Percentiles rank a stretch among this genome's conserved stretches.
Evolutionary conservation across 1,140 invertebrate genomes (phyloP).

Genomic region (Heliconius melpomene): DNA sequence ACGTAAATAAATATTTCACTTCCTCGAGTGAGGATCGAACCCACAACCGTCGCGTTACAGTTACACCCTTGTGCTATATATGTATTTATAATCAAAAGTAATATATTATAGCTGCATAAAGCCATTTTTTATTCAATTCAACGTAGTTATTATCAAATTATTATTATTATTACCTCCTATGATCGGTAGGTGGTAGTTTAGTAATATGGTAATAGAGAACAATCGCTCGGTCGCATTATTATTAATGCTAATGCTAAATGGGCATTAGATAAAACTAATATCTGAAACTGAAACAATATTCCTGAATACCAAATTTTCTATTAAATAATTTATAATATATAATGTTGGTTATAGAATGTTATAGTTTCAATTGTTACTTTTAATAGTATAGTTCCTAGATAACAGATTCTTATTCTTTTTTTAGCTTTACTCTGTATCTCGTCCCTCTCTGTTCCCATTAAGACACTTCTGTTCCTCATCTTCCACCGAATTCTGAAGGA

Average conservation of each 20-base stretch:
- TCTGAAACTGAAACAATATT: conserved; percentile 5
- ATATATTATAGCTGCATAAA: too few species aligned
- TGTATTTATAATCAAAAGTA: too few species aligned
- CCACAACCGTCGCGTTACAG: too few species aligned
- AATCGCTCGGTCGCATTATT: conserved; percentile 1
- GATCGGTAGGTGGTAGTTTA: background rate
- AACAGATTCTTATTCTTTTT: too few species aligned
- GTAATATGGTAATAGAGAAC: background rate
- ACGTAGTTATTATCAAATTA: background rate
- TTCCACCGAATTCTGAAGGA: too few species aligned
- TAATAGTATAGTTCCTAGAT: too few species aligned
- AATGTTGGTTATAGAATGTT: background rate
- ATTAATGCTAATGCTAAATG: conserved; percentile 11
- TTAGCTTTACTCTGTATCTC: background rate
- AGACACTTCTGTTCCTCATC: too few species aligned
- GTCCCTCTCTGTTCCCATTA: too few species aligned
- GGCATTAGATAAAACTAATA: conserved; percentile 8
- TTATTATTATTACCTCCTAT: background rate
- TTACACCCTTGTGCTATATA: too few species aligned
- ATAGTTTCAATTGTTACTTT: background rate
- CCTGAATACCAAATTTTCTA: background rate
- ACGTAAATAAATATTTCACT: too few species aligned
- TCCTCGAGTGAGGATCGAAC: too few species aligned
- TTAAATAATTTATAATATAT: background rate
- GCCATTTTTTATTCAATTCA: background rate